These are phyloP conservation scores for Chondrilla cf. caribensis DNA, from an alignment of 37 sponge, comb jelly and placozoan species.

Conservation along the genomic window DNA sequence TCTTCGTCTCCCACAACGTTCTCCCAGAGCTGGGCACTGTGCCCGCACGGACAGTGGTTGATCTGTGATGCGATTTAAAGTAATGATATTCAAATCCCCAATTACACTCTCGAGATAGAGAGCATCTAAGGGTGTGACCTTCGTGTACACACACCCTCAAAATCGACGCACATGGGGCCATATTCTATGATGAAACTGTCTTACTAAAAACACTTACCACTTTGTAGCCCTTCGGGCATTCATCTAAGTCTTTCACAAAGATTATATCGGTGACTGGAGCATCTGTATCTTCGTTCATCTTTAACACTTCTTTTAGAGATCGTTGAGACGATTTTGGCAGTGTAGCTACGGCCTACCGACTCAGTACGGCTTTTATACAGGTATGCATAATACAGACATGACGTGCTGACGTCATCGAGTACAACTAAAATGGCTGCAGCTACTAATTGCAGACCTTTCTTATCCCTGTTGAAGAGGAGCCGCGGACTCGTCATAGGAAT, in stretches of 20 bases:
- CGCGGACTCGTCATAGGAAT: conserved; percentile 62
- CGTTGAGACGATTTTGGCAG: neutral
- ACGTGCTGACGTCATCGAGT: no score
- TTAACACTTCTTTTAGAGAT: neutral
- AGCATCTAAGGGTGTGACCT: no score
- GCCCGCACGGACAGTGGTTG: conserved; percentile 62
- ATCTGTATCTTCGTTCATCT: conserved; percentile 34
- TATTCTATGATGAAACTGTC: no score
- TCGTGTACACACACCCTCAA: no score
- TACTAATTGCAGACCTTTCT: neutral
- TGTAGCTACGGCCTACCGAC: neutral
- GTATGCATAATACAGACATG: no score
- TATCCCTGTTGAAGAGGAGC: neutral
- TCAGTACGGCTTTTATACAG: no score
- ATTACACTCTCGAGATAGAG: no score
- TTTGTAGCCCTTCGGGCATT: conserved; percentile 68
- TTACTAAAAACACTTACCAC: conserved; percentile 53
- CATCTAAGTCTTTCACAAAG: conserved; percentile 40
- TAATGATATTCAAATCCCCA: no score
- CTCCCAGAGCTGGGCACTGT: conserved; percentile 74
- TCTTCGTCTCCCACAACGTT: conserved; percentile 57
- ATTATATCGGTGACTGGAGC: conserved; percentile 58
- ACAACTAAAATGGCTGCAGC: conserved; percentile 8
- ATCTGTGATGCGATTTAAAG: no score
- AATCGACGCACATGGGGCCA: no score